Conservation (phyloP, 2,888 invertebrate species). For the Stratiomys singularior region DNA sequence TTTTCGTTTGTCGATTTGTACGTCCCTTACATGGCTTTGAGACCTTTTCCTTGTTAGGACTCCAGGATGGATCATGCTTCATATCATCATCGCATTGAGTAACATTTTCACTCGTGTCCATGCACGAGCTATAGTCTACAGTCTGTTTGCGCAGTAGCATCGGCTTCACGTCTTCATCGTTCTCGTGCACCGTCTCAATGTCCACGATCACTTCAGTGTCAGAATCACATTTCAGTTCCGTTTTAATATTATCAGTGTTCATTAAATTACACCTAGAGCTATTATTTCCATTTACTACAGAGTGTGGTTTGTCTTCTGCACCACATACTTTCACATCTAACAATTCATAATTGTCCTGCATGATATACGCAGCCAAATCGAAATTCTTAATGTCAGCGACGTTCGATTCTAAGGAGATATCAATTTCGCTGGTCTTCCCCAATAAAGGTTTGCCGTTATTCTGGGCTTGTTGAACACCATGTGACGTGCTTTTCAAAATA, state of each 20-base stretch:
- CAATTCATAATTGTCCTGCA: conserved; percentile 61
- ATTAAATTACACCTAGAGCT: not conserved
- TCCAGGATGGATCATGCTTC: conserved; percentile 62
- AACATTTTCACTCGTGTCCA: conserved; percentile 50
- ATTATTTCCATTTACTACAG: not conserved
- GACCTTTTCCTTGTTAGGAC: conserved; percentile 53
- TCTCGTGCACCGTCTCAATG: conserved; percentile 62
- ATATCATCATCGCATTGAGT: conserved; percentile 58
- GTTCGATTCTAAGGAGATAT: not conserved
- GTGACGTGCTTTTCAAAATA: not conserved
- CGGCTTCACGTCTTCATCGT: conserved; percentile 49
- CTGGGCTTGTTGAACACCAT: not conserved
- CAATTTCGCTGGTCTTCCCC: not conserved
- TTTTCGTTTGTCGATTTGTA: conserved; percentile 7
- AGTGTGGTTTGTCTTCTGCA: not conserved
- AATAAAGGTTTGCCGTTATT: not conserved
- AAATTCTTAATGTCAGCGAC: conserved; percentile 60
- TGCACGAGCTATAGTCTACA: conserved; percentile 23
- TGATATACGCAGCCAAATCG: conserved; percentile 64
- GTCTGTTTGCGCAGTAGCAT: conserved; percentile 37
- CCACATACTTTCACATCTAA: not conserved
- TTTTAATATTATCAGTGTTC: conserved; percentile 15
- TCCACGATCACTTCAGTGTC: conserved; percentile 64
- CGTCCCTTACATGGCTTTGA: not conserved
- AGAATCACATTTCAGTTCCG: conserved; percentile 53